Conservation (phyloP, 2,797 vertebrate genomes). For the Apogon hyalosoma region DNA sequence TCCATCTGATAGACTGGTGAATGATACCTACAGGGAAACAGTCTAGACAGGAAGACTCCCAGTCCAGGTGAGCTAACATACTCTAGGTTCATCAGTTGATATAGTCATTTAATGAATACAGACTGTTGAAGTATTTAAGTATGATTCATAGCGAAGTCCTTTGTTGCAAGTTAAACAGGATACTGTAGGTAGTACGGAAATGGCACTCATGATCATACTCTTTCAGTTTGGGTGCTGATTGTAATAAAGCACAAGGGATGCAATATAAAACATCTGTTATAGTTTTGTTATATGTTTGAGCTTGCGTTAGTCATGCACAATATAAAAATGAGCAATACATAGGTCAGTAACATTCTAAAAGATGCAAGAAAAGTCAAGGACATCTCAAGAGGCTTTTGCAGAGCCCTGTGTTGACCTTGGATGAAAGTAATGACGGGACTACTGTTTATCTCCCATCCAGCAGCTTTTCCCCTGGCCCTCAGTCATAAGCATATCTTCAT, state of each 20-base stretch:
- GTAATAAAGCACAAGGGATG: no score
- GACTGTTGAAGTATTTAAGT: slow-evolving; percentile 20
- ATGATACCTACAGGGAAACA: slow-evolving; percentile 64
- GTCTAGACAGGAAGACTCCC: slow-evolving; percentile 76
- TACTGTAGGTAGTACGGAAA: background rate
- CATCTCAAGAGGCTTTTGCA: slow-evolving; percentile 52
- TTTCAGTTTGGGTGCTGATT: background rate
- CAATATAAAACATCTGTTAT: slow-evolving; percentile 5
- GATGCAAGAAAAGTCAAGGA: slow-evolving; percentile 42
- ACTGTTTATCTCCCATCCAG: slow-evolving; percentile 74
- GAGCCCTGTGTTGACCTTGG: slow-evolving; percentile 77
- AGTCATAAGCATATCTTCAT: slow-evolving; percentile 73
- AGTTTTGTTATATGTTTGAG: background rate
- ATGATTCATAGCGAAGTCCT: slow-evolving; percentile 39
- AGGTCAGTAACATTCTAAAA: slow-evolving; percentile 36
- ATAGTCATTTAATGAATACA: slow-evolving; percentile 35
- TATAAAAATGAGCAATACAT: slow-evolving; percentile 1
- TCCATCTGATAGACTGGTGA: slow-evolving; percentile 40
- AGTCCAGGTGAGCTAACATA: slow-evolving; percentile 49
- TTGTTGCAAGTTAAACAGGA: slow-evolving; percentile 35
- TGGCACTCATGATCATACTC: background rate
- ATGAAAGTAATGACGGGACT: slow-evolving; percentile 55
- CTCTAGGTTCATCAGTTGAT: slow-evolving; percentile 32
- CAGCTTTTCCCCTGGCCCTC: slow-evolving; percentile 72
- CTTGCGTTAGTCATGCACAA: background rate